Evolutionary conservation across 1,140 invertebrate species (phyloP).

Genomic region (Sitobion miscanthi): DNA sequence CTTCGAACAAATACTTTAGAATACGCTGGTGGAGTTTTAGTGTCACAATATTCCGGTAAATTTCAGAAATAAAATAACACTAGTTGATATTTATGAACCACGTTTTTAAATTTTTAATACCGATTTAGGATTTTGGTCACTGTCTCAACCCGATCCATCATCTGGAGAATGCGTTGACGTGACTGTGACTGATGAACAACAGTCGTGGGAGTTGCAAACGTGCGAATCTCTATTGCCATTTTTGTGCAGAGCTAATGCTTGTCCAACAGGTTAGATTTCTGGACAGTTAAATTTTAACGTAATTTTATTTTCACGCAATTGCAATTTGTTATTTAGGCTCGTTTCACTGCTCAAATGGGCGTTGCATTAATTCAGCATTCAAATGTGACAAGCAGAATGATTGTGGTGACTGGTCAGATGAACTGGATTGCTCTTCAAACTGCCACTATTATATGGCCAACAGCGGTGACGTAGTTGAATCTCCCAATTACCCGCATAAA

Average conservation of each 20-base stretch:
- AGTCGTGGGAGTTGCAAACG: constrained; percentile 91
- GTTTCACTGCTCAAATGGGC: constrained; percentile 90
- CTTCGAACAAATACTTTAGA: constrained; percentile 90
- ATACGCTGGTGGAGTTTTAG: constrained; percentile 87
- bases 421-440: constrained; percentile 84
- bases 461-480: constrained; percentile 93
- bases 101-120: neutral
- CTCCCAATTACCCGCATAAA: constrained; percentile 91
- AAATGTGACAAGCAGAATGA: constrained; percentile 92
- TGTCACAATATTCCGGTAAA: constrained; percentile 87
- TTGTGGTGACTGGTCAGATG: constrained; percentile 90
- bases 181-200: constrained; percentile 74
- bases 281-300: neutral
- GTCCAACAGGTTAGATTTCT: constrained; percentile 74
- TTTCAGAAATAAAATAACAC: constrained; percentile 32
- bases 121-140: constrained; percentile 80
- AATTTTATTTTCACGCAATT: constrained; percentile 25
- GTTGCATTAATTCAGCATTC: constrained; percentile 87
- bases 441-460: constrained; percentile 93
- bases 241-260: constrained; percentile 90
- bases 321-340: constrained; percentile 69
- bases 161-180: constrained; percentile 88
- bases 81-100: neutral
- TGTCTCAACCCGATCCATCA: constrained; percentile 83
- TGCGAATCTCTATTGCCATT: constrained; percentile 94